phyloP scores from a whole-genome alignment of 2,888 invertebrate species.

The Hoplodrina ambigua region DNA sequence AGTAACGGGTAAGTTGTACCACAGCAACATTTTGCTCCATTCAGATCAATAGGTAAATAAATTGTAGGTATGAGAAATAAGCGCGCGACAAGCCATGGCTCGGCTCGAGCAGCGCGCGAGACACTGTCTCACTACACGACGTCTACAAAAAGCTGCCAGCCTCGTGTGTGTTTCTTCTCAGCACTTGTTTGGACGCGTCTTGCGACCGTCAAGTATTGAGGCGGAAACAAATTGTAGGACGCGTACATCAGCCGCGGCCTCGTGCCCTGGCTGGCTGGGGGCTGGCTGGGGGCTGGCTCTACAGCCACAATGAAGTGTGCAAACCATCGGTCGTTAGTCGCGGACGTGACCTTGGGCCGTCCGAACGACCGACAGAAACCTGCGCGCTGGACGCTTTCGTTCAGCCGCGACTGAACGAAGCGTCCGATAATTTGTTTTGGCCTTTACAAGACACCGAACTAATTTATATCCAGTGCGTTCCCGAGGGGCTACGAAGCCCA shows the following conservation, averaged over 20 bases:
- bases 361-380: not conserved
- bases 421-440: not conserved
- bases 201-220: conserved; percentile 26
- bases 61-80: conserved; percentile 25
- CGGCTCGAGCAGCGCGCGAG: not conserved
- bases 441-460: conserved; percentile 56
- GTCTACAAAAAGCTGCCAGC: conserved; percentile 13
- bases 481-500: conserved; percentile 36
- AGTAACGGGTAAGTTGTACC: too few species aligned
- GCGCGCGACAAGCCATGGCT: not conserved
- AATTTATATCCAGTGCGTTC: conserved; percentile 56
- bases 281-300: not conserved
- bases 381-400: not conserved
- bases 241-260: not conserved
- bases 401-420: not conserved
- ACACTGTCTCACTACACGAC: not conserved
- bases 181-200: conserved; percentile 7
- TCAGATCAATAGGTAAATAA: conserved; percentile 14
- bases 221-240: not conserved
- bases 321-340: not conserved
- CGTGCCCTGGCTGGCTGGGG: not conserved
- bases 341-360: not conserved
- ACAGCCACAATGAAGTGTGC: not conserved
- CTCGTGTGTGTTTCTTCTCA: conserved; percentile 3
- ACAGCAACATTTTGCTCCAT: conserved; percentile 16